Evolutionary conservation across 2,888 invertebrate genomes (phyloP), one percentile per base, ranked within the genome.

Genomic region (Drosophila cyrtoloma): DNA sequence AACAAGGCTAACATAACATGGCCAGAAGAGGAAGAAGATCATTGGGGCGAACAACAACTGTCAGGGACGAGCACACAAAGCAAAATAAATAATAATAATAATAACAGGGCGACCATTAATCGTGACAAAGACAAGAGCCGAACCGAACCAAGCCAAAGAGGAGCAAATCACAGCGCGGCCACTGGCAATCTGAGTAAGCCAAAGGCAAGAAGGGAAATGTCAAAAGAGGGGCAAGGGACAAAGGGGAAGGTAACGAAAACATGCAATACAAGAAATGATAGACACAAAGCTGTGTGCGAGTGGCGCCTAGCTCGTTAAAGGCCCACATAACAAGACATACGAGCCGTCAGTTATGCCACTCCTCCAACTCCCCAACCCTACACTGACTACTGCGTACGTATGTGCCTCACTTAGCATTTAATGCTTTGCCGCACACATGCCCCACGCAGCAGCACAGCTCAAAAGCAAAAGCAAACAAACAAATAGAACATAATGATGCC

Each of bases 11-110:
- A 37, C 42, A 52, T 22, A 56, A 58, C 68, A 52, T 58, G 42
- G 59, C 32, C 61, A 64, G 35, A 65, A 58, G 71, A 69, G 51
- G 71, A 62, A 75, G 69, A 64, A 39, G 57, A 57, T 57, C 57
- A 30, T 57, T 65, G 68, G 64, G 44, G 72, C 55, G 51, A 26
- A 56, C 59, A 57, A 80, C 60, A 82, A 81, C 82, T 86, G 86
- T 78, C 85, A 84, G 80, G 71, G 75, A 55, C 67, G 75, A 55
- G 64, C 71, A 58, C 66, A 83, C 76, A 86, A 81, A 84, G 89
- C 68, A 59, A 86, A 89, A 89, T 81, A 89, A 84, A 86, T 89
- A 86, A 87, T 82, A 88, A 84, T 82, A 82, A 86, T 84, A 85
- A 90, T 80, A 88, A 86, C 68, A 85, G 82, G 83, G 51, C 59